Percentiles rank a stretch among this genome's conserved stretches.
These are phyloP conservation scores for Oryzias javanicus DNA, from an alignment of 2,113 vertebrate species.

Conservation along the genomic window DNA sequence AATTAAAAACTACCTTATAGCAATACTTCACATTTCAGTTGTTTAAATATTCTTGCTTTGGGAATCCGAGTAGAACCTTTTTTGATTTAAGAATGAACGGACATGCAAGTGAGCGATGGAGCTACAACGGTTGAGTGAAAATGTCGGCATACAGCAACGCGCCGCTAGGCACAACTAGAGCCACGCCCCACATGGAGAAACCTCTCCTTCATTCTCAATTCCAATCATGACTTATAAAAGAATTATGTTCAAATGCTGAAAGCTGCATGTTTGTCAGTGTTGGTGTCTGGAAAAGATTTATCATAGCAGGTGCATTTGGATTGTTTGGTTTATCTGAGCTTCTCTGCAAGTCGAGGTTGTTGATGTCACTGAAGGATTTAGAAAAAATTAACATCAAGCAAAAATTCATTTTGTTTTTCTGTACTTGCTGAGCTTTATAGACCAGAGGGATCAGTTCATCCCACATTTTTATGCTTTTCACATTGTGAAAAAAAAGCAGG, in stretches of 20 bases:
- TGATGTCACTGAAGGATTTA: too few species aligned
- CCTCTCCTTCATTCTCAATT: constrained; percentile 15
- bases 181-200: constrained; percentile 48
- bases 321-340: too few species aligned
- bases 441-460: too few species aligned
- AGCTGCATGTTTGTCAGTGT: background rate
- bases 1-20: background rate
- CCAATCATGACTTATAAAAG: background rate
- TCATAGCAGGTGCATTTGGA: background rate
- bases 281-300: background rate
- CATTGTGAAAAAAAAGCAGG: too few species aligned
- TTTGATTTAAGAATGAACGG: constrained; percentile 3
- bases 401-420: too few species aligned
- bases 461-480: too few species aligned
- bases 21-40: background rate
- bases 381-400: too few species aligned
- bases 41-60: background rate
- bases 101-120: constrained; percentile 9
- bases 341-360: too few species aligned
- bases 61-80: background rate
- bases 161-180: constrained; percentile 31
- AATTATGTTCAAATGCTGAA: background rate
- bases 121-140: background rate
- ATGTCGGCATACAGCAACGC: constrained; percentile 17
- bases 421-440: too few species aligned